These are phyloP conservation scores for Protaetia brevitarsis DNA, from an alignment of 1,140 invertebrate genomes.

Conservation along the genomic window DNA sequence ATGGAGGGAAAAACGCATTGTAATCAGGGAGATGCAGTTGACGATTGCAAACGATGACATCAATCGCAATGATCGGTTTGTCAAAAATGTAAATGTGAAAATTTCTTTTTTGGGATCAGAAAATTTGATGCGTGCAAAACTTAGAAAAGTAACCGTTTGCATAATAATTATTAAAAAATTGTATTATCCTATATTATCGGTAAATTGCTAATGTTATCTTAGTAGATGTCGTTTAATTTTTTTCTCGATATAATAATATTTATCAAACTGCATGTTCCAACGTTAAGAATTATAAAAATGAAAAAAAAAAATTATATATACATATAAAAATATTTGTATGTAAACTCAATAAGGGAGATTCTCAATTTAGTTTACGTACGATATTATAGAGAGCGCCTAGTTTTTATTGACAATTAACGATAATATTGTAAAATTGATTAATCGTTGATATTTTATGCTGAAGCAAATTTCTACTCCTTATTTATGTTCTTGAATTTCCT, in stretches of 20 bases:
- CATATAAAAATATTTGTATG: no score
- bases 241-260: conserved; percentile 4
- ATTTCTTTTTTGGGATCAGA: no score
- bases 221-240: not conserved
- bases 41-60: not conserved
- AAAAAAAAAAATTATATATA: conserved; percentile 5
- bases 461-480: not conserved
- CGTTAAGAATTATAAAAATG: not conserved
- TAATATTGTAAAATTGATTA: not conserved
- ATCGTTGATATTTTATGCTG: not conserved
- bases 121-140: no score
- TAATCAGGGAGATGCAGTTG: conserved; percentile 15
- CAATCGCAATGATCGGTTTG: not conserved
- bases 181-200: not conserved
- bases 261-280: conserved; percentile 12
- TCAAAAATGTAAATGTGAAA: no score
- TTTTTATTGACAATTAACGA: not conserved
- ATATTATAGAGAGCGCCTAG: no score
- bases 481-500: conserved; percentile 17
- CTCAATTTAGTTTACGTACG: conserved; percentile 6
- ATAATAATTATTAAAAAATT: not conserved
- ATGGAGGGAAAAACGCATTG: no score
- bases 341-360: no score
- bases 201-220: not conserved
- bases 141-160: no score